Evolutionary conservation across 1,140 invertebrate genomes (phyloP), one percentile per base, ranked within the genome.

Genomic region (Brachionus rotundiformis): DNA sequence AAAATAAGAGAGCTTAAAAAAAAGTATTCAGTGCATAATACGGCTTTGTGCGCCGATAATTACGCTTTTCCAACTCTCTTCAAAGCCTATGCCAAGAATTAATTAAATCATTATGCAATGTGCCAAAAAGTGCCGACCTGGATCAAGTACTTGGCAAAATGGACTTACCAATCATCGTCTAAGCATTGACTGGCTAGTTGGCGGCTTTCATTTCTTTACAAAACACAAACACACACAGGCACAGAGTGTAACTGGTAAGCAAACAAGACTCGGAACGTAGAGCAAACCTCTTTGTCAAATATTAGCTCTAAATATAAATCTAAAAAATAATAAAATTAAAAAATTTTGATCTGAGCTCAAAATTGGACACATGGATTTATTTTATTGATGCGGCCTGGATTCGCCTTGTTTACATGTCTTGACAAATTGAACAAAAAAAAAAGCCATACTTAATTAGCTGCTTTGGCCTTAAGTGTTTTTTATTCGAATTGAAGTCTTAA

Each of bases 21-120:
- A 54, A n/a, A 49, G 47, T 19, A 54, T 8, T 19, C 16, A 54
- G 47, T 54, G 47, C 47, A 25, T 54, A 23, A 54, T 54, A 54
- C 47, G 47, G 47, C 47, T 54, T 54, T 54, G 47, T 16, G 47
- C 47, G 47, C 19, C 47, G n/a, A n/a, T 54, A 54, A 54, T 54
- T 54, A 54, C 47, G 47, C 19, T 19, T 19, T 54, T 54, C 8
- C 47, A 54, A 19, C 47, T 54, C 47, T n/a, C n/a, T n/a, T n/a
- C n/a, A n/a, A n/a, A n/a, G n/a, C n/a, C n/a, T n/a, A 19, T 7
- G 47, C 19, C 47, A 19, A 23, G 19, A 54, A 54, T 54, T 54
- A 54, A 54, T 54, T 54, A 54, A 54, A 54, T 54, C 23, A 54
- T 54, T 54, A 54, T 54, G 47, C 47, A 54, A 54, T 54, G 47